Conservation (phyloP, 2,113 vertebrate genomes). For the Etia nguti region DNA sequence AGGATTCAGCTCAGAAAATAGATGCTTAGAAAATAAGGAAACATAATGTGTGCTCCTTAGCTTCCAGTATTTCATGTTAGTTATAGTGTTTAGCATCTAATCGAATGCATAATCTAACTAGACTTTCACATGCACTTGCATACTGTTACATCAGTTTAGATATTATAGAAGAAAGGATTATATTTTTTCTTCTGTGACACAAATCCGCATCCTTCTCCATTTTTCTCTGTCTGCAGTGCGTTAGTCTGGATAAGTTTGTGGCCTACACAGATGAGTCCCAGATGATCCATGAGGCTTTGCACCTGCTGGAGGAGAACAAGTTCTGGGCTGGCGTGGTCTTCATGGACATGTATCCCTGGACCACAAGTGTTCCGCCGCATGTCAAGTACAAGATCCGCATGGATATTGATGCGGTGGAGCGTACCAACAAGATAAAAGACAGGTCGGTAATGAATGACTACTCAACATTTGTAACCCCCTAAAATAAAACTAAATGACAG, state of each 20-base stretch:
- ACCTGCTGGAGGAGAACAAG: conserved; percentile 89
- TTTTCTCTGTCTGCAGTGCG: conserved; percentile 74
- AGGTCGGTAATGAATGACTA: conserved; percentile 67
- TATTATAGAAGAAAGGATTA: neutral
- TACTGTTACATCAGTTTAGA: neutral
- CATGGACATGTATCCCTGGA: conserved; percentile 78
- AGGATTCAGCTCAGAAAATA: neutral
- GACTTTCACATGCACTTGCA: neutral
- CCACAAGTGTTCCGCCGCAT: conserved; percentile 74
- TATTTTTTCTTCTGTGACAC: neutral
- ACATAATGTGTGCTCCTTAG: neutral
- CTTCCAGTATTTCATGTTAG: neutral
- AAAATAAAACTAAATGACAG: neutral
- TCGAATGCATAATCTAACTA: neutral
- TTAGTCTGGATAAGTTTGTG: conserved; percentile 93
- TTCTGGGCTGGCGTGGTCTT: conserved; percentile 95
- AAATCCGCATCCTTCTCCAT: neutral
- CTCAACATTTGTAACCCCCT: neutral
- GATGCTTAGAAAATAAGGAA: neutral
- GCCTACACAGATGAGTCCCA: conserved; percentile 81
- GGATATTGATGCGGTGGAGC: conserved; percentile 94
- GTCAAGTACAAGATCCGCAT: conserved; percentile 95
- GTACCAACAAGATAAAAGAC: conserved; percentile 97
- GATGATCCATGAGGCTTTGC: conserved; percentile 80
- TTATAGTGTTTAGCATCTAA: neutral